These are phyloP conservation scores for Ceriagrion tenellum DNA, from an alignment of 2,888 invertebrate species.

Conservation along the genomic window DNA sequence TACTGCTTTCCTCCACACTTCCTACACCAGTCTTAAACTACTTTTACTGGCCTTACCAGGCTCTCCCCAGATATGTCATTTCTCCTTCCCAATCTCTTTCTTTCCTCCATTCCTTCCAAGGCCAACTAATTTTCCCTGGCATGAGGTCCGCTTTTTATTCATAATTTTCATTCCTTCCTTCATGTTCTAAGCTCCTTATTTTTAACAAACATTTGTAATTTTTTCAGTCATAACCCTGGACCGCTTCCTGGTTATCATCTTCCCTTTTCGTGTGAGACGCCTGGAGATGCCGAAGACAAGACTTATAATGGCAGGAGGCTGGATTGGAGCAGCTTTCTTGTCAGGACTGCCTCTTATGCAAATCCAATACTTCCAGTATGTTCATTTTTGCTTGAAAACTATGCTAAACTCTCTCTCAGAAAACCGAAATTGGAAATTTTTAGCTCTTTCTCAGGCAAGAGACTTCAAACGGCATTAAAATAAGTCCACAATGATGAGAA, in stretches of 20 bases:
- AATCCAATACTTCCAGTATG: slow-evolving; percentile 77
- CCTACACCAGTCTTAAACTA: too few relatives aligned
- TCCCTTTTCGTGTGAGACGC: slow-evolving; percentile 75
- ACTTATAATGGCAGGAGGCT: slow-evolving; percentile 75
- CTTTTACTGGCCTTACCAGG: neutral
- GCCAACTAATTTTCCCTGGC: neutral
- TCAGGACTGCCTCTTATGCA: slow-evolving; percentile 75
- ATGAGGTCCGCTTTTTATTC: neutral
- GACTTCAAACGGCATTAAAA: too few relatives aligned
- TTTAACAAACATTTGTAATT: neutral
- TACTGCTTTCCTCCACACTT: too few relatives aligned
- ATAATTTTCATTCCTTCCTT: neutral
- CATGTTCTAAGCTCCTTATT: neutral
- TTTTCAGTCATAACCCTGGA: slow-evolving; percentile 76
- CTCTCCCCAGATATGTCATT: neutral
- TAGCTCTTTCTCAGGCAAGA: too few relatives aligned
- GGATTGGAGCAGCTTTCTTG: slow-evolving; percentile 75
- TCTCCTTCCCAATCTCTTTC: neutral
- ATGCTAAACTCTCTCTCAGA: too few relatives aligned
- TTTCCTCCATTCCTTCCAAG: neutral
- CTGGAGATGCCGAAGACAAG: slow-evolving; percentile 75
- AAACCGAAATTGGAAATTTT: too few relatives aligned
- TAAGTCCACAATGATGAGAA: too few relatives aligned
- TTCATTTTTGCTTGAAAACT: neutral
- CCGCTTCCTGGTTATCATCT: slow-evolving; percentile 76